Evolutionary conservation across 2,113 vertebrate genomes (phyloP).

Genomic region (Andinoacara biseriatus): DNA sequence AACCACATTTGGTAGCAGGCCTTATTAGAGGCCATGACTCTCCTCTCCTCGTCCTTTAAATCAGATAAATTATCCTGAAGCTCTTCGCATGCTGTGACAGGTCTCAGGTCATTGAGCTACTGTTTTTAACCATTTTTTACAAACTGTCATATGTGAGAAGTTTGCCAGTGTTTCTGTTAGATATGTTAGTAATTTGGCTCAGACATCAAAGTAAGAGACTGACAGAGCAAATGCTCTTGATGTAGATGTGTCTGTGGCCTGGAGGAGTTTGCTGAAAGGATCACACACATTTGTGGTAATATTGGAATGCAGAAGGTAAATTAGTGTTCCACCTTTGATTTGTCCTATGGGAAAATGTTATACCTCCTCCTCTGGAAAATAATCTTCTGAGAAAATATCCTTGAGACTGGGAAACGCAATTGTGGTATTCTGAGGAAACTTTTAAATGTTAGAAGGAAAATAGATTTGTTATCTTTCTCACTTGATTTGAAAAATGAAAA

Average conservation of each 20-base stretch:
- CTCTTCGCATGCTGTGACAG: neutral
- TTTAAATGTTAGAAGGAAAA: neutral
- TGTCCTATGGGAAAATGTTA: neutral
- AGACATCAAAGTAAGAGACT: conserved; percentile 28
- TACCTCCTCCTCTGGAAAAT: conserved; percentile 5
- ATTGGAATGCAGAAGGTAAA: conserved; percentile 35
- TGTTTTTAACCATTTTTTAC: neutral
- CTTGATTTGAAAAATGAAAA: neutral
- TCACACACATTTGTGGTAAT: conserved; percentile 31
- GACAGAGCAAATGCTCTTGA: conserved; percentile 12
- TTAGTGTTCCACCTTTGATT: conserved; percentile 11
- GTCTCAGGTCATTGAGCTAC: neutral
- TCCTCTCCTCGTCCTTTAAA: neutral
- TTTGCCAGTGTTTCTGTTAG: neutral
- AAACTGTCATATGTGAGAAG: neutral
- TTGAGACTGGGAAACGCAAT: neutral
- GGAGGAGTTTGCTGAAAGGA: conserved; percentile 31
- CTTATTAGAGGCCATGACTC: conserved; percentile 2
- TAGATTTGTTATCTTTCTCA: neutral
- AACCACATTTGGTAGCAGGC: conserved; percentile 3
- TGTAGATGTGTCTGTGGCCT: conserved; percentile 19
- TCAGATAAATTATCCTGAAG: neutral
- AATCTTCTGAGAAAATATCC: conserved; percentile 9
- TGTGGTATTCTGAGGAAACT: neutral
- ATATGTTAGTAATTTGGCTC: neutral